Evolutionary conservation across 1,140 invertebrate species (phyloP).

Genomic region (Periplaneta americana): DNA sequence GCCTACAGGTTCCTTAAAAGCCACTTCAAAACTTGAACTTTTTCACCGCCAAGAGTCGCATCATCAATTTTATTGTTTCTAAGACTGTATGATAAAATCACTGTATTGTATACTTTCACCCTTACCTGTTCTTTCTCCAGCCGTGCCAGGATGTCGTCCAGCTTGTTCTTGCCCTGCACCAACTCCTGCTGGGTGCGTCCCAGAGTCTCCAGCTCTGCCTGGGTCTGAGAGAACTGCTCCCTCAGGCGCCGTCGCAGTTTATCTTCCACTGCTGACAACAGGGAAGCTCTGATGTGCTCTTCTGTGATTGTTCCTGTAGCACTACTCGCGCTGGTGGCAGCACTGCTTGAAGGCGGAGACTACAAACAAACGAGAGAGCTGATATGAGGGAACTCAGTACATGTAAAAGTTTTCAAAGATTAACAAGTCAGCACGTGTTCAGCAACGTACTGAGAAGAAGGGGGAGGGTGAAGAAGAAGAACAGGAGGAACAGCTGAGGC

Average conservation of each 20-base stretch:
- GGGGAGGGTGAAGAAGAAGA: no score
- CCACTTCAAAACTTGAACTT: no score
- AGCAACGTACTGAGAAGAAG: no score
- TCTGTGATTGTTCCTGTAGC: constrained; percentile 81
- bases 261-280: constrained; percentile 92
- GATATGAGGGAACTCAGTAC: no score
- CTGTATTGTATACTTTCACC: no score
- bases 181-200: constrained; percentile 85
- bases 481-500: no score
- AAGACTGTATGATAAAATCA: no score
- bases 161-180: constrained; percentile 73
- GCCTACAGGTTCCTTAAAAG: no score
- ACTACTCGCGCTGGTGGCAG: constrained; percentile 36
- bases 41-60: no score
- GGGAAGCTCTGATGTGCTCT: constrained; percentile 89
- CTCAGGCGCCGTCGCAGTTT: constrained; percentile 80
- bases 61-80: no score
- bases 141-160: constrained; percentile 75
- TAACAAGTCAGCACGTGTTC: no score
- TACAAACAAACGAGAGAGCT: neutral
- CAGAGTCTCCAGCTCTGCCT: constrained; percentile 88
- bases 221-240: constrained; percentile 83
- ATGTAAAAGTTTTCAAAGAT: no score
- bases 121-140: constrained; percentile 76
- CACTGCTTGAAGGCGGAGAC: constrained; percentile 26